Conservation (phyloP, 2,113 vertebrate species). For the Paedocypris sp. region DNA sequence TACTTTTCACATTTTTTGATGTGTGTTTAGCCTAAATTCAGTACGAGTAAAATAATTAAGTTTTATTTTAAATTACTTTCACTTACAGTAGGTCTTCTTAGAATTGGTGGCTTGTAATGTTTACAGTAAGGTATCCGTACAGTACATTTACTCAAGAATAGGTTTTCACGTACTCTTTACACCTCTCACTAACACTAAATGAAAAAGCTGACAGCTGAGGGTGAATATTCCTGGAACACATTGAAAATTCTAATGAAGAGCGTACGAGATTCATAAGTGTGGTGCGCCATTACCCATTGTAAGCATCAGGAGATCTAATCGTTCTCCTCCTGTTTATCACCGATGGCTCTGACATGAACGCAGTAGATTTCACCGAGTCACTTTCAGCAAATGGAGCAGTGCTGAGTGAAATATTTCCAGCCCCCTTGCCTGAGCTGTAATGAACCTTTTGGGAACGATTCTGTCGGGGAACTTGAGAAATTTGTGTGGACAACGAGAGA, state of each 20-base stretch:
- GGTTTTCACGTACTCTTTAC: too few species aligned
- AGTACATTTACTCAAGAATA: too few species aligned
- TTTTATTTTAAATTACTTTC: too few species aligned
- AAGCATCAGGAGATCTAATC: constrained; percentile 26
- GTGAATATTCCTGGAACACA: neutral
- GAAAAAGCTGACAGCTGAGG: too few species aligned
- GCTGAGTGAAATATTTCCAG: neutral
- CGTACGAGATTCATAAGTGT: neutral
- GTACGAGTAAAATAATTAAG: too few species aligned
- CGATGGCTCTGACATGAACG: neutral
- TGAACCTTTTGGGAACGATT: neutral
- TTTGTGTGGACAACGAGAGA: neutral
- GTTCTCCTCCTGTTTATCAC: constrained; percentile 9
- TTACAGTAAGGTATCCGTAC: too few species aligned
- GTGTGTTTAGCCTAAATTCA: too few species aligned
- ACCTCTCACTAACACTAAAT: too few species aligned
- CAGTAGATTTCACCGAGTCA: neutral
- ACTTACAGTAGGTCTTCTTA: too few species aligned
- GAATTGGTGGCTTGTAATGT: too few species aligned
- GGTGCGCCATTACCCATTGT: constrained; percentile 39
- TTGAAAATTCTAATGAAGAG: neutral
- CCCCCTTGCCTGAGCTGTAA: neutral
- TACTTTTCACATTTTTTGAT: too few species aligned
- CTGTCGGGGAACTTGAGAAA: neutral
- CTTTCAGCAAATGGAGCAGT: neutral